Base-by-base conservation (phyloP, 2,888 invertebrate species). In the Seira musarum region DNA sequence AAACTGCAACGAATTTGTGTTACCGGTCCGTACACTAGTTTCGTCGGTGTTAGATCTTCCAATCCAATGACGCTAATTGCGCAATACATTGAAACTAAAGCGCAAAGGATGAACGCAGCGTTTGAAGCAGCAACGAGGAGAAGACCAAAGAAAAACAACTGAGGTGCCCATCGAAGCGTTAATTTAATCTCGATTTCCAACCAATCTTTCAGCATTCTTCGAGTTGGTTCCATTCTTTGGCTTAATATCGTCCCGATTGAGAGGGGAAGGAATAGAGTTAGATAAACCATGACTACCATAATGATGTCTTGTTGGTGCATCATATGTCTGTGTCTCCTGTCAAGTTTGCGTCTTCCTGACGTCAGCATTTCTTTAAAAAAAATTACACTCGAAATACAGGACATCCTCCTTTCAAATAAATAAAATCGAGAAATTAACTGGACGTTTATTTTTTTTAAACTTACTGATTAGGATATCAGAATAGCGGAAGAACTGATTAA, bases 281-380 rank as follows among this genome's bases (percentile, higher is more conserved):
- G 30, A 6, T 57, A 6, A 3, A 1, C 24, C 13, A 57, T 5
- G 1, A 57, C 8, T 1, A 57, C 1, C 25, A 57, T 25, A 24
- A 69, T 10, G 8, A 25, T n/a, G 2, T 69, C 69, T 25, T 19
- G 40, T 25, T 10, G 10, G 13, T 30, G 53, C 15, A 69, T 1
- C 17, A 49, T 15, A 25, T 15, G 13, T 25, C 57, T 69, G 69
- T 69, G 69, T 24, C 57, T 40, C 25, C 25, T 69, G 22, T 53
- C 25, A n/a, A 69, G 69, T 40, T 57, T 57, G 1, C 30, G 10
- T 1, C 57, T 30, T n/a, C 30, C 30, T 8, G 69, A 10, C 5
- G 21, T 53, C 1, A 69, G 57, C 57, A 57, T 15, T 25, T 69
- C 69, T 69, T 25, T 2, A n/a, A 46, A 68, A 24, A n/a, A n/a